A percentile compares a stretch with the other conserved stretches of the same genome.
These are phyloP conservation scores for Carassius auratus DNA, from an alignment of 2,113 vertebrate species.

Conservation along the genomic window DNA sequence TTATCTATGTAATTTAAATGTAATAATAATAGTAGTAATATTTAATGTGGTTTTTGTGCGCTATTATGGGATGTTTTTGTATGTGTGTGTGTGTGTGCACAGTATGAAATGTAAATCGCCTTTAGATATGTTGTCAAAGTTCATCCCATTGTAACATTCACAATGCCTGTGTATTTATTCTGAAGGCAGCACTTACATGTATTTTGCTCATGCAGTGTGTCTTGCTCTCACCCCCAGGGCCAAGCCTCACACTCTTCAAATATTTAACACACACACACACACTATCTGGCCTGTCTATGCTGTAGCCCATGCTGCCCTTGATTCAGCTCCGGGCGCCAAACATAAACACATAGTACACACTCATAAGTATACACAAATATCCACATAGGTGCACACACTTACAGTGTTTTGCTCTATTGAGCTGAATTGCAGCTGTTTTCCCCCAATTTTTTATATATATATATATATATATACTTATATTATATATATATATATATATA, in stretches of 20 bases:
- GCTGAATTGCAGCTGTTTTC: neutral
- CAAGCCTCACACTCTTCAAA: constrained; percentile 49
- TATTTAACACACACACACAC: constrained; percentile 52
- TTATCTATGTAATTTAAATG: neutral
- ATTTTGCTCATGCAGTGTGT: constrained; percentile 40
- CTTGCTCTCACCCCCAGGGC: constrained; percentile 35
- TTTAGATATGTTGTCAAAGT: constrained; percentile 61
- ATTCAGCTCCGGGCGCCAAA: constrained; percentile 11
- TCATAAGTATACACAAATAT: neutral
- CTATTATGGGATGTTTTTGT: constrained; percentile 4
- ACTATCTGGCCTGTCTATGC: constrained; percentile 14
- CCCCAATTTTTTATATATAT: no score
- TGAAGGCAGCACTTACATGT: constrained; percentile 65
- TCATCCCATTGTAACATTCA: constrained; percentile 52
- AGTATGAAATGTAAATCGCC: constrained; percentile 40
- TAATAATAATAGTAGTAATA: neutral
- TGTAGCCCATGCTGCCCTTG: constrained; percentile 24
- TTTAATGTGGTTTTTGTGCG: neutral
- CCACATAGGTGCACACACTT: neutral
- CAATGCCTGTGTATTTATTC: constrained; percentile 61
- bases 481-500: no score
- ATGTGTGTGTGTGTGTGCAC: constrained; percentile 28
- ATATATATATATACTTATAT: no score
- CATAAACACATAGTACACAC: neutral
- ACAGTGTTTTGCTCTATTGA: neutral